Evolutionary conservation across 2,113 vertebrate genomes (phyloP).

Genomic region (Cottus gobio): DNA sequence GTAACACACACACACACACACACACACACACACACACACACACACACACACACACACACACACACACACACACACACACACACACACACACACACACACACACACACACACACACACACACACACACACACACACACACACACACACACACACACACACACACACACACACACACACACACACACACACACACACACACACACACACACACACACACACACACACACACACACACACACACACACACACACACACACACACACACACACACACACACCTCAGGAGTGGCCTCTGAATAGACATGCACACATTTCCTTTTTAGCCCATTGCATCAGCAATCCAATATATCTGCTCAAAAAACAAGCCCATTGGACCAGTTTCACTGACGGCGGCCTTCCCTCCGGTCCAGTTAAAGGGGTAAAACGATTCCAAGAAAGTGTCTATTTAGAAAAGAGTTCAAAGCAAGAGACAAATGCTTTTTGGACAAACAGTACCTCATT

Average conservation of each 20-base stretch:
- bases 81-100: too few species aligned
- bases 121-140: background rate
- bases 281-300: conserved; percentile 1
- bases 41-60: too few species aligned
- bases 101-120: too few species aligned
- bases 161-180: background rate
- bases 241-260: too few species aligned
- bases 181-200: conserved; percentile 2
- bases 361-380: conserved; percentile 37
- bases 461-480: conserved; percentile 44
- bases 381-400: conserved; percentile 13
- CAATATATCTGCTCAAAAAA: conserved; percentile 27
- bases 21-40: background rate
- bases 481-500: conserved; percentile 34
- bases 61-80: too few species aligned
- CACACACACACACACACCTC: background rate
- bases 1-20: background rate
- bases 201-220: too few species aligned
- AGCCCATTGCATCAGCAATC: conserved; percentile 26
- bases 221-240: too few species aligned
- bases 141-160: background rate
- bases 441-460: conserved; percentile 52
- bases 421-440: conserved; percentile 51
- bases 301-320: conserved; percentile 4
- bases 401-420: conserved; percentile 42